A percentile compares a stretch with the other conserved stretches of the same genome.
Evolutionary conservation across 1,140 invertebrate genomes (phyloP).

Genomic region (Drosophila paulistorum): DNA sequence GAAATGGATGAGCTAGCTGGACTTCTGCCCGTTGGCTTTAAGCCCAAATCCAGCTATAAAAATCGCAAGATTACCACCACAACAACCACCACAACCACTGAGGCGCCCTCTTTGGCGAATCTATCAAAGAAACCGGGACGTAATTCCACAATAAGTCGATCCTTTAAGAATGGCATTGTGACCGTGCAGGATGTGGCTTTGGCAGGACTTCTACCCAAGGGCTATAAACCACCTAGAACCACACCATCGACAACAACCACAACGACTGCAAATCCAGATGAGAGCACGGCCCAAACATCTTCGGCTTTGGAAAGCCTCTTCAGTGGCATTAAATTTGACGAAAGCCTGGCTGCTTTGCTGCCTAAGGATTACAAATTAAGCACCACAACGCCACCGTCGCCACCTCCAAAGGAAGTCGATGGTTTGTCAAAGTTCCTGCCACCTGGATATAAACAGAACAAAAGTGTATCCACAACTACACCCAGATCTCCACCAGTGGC

Average conservation of each 20-base stretch:
- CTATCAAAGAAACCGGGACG: slow-evolving; percentile 62
- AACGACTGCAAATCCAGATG: slow-evolving; percentile 21
- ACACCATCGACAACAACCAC: slow-evolving; percentile 81
- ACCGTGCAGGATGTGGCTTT: slow-evolving; percentile 82
- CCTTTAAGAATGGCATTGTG: slow-evolving; percentile 72
- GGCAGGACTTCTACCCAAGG: slow-evolving; percentile 85
- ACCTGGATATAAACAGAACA: slow-evolving; percentile 85
- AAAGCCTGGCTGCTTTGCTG: slow-evolving; percentile 84
- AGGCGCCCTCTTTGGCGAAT: slow-evolving; percentile 26
- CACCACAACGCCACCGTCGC: slow-evolving; percentile 40
- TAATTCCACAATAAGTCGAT: slow-evolving; percentile 78
- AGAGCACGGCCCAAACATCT: slow-evolving; percentile 31
- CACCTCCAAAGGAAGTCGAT: slow-evolving; percentile 53
- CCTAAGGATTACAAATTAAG: slow-evolving; percentile 87
- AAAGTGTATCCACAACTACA: slow-evolving; percentile 11
- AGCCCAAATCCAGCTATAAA: slow-evolving; percentile 84
- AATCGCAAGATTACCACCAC: slow-evolving; percentile 85
- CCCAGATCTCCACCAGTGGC: slow-evolving; percentile 66
- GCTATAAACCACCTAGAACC: slow-evolving; percentile 85
- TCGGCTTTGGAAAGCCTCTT: slow-evolving; percentile 62
- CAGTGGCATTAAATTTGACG: slow-evolving; percentile 72
- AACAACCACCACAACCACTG: slow-evolving; percentile 83
- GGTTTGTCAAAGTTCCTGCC: slow-evolving; percentile 87
- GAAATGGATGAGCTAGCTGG: slow-evolving; percentile 86
- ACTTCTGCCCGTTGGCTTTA: slow-evolving; percentile 87